phyloP scores from a whole-genome alignment of 2,797 vertebrate genomes.

The Tokudaia muenninki region DNA sequence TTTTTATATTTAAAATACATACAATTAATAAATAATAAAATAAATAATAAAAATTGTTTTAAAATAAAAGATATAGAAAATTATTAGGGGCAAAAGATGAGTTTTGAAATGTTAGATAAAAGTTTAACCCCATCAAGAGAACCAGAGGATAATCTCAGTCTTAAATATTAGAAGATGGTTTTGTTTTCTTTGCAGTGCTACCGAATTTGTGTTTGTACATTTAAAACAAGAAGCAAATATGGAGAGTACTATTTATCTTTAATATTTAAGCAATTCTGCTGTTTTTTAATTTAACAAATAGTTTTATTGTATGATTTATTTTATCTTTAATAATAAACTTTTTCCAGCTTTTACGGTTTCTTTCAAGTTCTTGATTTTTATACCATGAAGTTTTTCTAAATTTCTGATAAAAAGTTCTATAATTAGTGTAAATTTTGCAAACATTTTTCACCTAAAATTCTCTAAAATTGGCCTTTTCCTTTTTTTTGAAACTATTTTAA shows the following conservation, averaged over 20 bases:
- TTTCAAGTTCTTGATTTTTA: slow-evolving; percentile 54
- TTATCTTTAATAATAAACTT: slow-evolving; percentile 28
- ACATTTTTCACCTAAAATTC: background rate
- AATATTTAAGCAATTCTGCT: slow-evolving; percentile 9
- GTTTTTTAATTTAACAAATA: background rate
- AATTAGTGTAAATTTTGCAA: background rate
- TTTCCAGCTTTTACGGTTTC: background rate
- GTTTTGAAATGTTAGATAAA: slow-evolving; percentile 39
- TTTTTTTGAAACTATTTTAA: slow-evolving; percentile 11
- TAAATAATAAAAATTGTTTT: background rate
- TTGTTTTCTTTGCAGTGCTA: background rate
- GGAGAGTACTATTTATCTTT: background rate
- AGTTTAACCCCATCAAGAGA: background rate
- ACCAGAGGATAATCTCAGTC: background rate
- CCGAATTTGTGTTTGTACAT: background rate
- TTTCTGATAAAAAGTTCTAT: slow-evolving; percentile 26
- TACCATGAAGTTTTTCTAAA: background rate
- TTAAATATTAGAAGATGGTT: background rate
- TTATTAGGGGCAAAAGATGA: slow-evolving; percentile 8
- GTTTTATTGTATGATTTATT: background rate
- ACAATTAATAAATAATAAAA: background rate
- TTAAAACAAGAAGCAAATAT: slow-evolving; percentile 39
- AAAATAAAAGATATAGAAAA: background rate
- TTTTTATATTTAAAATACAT: background rate
- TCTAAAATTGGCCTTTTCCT: background rate